Evolutionary conservation across 2,797 vertebrate genomes (phyloP).

Genomic region (Thamnophis elegans): DNA sequence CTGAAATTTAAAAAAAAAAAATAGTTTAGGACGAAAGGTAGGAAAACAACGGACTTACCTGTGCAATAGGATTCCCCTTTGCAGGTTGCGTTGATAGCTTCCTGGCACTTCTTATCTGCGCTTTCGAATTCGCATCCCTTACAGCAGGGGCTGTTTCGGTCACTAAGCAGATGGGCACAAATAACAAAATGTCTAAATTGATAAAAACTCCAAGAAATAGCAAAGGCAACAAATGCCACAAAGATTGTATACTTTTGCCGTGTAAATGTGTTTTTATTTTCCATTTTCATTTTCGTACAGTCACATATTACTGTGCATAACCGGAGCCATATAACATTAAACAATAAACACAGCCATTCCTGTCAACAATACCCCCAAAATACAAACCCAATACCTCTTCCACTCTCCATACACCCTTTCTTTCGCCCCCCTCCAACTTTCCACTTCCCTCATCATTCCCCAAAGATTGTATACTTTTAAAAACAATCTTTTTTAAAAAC

Average conservation of each 20-base stretch:
- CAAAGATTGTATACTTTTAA: too few species aligned
- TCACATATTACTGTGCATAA: too few species aligned
- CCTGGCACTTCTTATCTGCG: constrained; percentile 86
- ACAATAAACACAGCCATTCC: too few species aligned
- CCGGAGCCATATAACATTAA: too few species aligned
- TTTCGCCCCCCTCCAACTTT: too few species aligned
- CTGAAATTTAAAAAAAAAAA: not conserved
- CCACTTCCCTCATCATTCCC: too few species aligned
- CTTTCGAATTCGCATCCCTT: constrained; percentile 82
- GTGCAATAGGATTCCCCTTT: constrained; percentile 91
- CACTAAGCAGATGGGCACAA: constrained; percentile 68
- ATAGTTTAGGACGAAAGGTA: not conserved
- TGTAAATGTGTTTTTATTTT: too few species aligned
- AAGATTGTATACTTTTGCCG: not conserved
- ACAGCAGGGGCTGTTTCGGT: constrained; percentile 96
- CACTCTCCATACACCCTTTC: too few species aligned
- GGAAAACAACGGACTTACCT: constrained; percentile 72
- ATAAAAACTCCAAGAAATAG: constrained; percentile 1
- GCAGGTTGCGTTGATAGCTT: constrained; percentile 92
- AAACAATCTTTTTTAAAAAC: not conserved
- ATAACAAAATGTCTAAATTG: not conserved
- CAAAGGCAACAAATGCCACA: not conserved
- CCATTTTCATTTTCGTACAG: too few species aligned
- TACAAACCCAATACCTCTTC: too few species aligned
- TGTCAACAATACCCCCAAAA: too few species aligned